phyloP scores from a whole-genome alignment of 2,113 vertebrate genomes.

The Seriola dumerili region DNA sequence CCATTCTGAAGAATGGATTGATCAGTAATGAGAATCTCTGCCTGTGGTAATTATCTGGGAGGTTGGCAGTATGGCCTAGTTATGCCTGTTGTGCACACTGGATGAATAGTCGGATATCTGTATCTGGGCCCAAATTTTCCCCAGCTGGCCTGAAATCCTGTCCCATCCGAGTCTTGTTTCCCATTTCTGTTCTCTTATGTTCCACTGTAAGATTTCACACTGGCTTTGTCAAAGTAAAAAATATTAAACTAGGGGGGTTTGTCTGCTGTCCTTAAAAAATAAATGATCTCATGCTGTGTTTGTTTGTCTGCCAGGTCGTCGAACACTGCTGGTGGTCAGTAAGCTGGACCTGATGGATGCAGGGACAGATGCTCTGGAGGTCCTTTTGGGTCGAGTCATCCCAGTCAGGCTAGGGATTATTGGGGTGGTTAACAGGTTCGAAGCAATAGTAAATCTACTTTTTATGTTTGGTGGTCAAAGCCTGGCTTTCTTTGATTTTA shows the following conservation, averaged over 20 bases:
- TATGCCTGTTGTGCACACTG: not conserved
- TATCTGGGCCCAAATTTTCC: constrained; percentile 11
- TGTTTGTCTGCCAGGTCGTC: constrained; percentile 78
- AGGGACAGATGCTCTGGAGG: constrained; percentile 87
- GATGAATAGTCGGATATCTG: constrained; percentile 5
- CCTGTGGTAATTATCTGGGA: constrained; percentile 7
- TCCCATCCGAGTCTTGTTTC: not conserved
- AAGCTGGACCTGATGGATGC: constrained; percentile 90
- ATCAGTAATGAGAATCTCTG: constrained; percentile 28
- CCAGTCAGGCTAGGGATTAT: constrained; percentile 88
- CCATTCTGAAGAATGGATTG: constrained; percentile 19
- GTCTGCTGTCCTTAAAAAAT: not conserved
- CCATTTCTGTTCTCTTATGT: not conserved
- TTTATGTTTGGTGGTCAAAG: constrained; percentile 1
- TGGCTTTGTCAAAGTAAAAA: not conserved
- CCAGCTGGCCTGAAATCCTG: not conserved
- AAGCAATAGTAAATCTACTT: not conserved
- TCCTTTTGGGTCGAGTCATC: constrained; percentile 88
- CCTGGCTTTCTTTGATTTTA: not conserved
- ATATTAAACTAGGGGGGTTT: not conserved
- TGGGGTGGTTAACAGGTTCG: constrained; percentile 89
- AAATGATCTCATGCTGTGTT: not conserved
- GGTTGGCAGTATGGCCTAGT: not conserved
- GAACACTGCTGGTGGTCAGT: constrained; percentile 87
- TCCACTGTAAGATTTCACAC: not conserved